Evolutionary conservation across 2,113 vertebrate species (phyloP), one percentile per base, ranked within the genome.

Genomic region (Columbina picui): DNA sequence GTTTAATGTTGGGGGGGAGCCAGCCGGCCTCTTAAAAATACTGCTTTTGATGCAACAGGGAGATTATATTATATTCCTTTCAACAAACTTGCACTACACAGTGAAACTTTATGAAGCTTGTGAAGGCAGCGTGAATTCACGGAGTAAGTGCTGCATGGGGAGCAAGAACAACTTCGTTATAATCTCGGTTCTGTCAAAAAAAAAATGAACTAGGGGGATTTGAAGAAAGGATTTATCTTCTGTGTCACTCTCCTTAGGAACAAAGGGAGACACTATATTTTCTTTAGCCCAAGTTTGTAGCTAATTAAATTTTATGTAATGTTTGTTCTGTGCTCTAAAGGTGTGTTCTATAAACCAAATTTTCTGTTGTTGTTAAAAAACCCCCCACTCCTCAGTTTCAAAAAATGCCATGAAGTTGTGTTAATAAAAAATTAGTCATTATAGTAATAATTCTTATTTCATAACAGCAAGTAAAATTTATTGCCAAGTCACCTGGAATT

Each of bases 71-170:
- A 67, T 76, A 67, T 41, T 71, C 52, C 77, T 6, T 34, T 83
- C 39, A 59, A n/a, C 76, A 82, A 50, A 74, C 39, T 59, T 60
- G 45, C 20, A 8, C 76, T 14, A 43, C 41, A 34, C 45, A 45
- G 32, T 32, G 65, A 68, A 83, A 94, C 65, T 78, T 89, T 43
- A 64, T 56, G 39, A 69, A 69, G 76, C 67, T 79, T 79, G 65
- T 39, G 81, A 74, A 79, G 52, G 81, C 76, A 83, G 45, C 38
- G 7, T 22, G 85, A 64, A 69, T 68, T 83, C 67, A 8, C 1
- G 1, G 60, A 53, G 23, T 55, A 45, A 75, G 43, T 34, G 43
- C 84, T 91, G 85, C 45, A 39, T 57, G 18, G 76, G 65, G 49
- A 89, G 75, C 60, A 32, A 27, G 60, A 79, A 45, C 71, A 52